phyloP scores from a whole-genome alignment of 1,140 invertebrate species.

The Radopholus similis region DNA sequence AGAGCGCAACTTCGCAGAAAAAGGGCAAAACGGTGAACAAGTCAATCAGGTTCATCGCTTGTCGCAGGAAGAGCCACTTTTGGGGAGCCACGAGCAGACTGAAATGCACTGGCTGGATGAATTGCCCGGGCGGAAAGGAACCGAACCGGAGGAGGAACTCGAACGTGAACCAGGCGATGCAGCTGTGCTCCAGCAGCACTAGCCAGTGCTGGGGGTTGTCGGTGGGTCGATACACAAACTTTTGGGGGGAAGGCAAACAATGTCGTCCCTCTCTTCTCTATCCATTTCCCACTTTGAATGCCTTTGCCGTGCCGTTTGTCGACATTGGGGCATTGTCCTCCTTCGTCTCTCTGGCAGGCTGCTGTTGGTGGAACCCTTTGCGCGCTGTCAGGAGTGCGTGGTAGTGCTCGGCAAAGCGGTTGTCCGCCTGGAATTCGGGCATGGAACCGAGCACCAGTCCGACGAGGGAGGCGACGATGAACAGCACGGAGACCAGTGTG shows the following conservation, averaged over 20 bases:
- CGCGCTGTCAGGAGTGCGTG: constrained; percentile 34
- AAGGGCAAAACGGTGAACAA: constrained; percentile 64
- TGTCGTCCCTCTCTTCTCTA: not conserved
- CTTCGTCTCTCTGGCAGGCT: constrained; percentile 1
- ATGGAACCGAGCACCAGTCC: constrained; percentile 57
- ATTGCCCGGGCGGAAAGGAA: constrained; percentile 2
- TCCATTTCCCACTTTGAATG: not conserved
- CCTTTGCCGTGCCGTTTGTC: not conserved
- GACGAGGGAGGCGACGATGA: constrained; percentile 52
- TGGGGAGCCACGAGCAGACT: constrained; percentile 59
- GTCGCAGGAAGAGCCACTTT: constrained; percentile 62
- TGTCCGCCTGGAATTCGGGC: constrained; percentile 58
- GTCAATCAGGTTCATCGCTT: constrained; percentile 64
- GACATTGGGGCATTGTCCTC: not conserved
- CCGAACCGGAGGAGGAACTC: constrained; percentile 16
- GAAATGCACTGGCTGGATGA: constrained; percentile 44
- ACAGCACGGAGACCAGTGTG: constrained; percentile 49
- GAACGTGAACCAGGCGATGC: constrained; percentile 63
- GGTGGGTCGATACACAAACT: constrained; percentile 52
- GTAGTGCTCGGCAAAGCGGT: constrained; percentile 47
- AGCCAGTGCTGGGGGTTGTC: constrained; percentile 46
- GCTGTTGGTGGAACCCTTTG: constrained; percentile 17
- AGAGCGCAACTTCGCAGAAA: constrained; percentile 59
- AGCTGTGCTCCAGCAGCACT: constrained; percentile 58
- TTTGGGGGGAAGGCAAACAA: not conserved